Conservation (phyloP, 2,888 invertebrate genomes). For the Apomyelois bistriatella region DNA sequence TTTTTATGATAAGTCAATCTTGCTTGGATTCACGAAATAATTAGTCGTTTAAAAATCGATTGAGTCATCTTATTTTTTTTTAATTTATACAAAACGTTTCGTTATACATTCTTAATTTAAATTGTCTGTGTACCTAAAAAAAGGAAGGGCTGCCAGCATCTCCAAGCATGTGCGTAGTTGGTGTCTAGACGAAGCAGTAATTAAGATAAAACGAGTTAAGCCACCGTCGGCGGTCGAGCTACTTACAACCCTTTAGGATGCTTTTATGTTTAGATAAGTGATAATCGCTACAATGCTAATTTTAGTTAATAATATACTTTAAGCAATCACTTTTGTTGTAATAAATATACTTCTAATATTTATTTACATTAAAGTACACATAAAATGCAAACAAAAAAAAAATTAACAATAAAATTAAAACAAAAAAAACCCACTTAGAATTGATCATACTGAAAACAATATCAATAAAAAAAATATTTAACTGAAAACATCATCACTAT, state of each 20-base stretch:
- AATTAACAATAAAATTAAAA: no score
- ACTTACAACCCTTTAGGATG: slow-evolving; percentile 61
- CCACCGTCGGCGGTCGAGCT: slow-evolving; percentile 9
- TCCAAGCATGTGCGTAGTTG: background rate
- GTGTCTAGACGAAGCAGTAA: slow-evolving; percentile 5
- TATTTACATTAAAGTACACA: no score
- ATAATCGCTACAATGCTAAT: slow-evolving; percentile 38
- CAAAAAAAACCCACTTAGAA: background rate
- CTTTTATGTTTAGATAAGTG: slow-evolving; percentile 45
- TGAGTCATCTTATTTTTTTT: slow-evolving; percentile 17
- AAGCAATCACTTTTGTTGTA: slow-evolving; percentile 26
- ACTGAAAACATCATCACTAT: no score
- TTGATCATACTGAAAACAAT: no score
- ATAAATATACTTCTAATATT: background rate
- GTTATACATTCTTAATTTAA: background rate
- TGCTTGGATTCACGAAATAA: slow-evolving; percentile 39
- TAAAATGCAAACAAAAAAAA: no score
- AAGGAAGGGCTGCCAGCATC: slow-evolving; percentile 27
- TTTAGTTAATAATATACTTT: slow-evolving; percentile 3
- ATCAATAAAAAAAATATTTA: no score
- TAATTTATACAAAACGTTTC: background rate
- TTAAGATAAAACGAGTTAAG: slow-evolving; percentile 7
- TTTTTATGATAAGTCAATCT: slow-evolving; percentile 71
- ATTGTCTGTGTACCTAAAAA: slow-evolving; percentile 24
- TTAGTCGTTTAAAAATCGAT: slow-evolving; percentile 31